These are phyloP conservation scores for Sebastes vulpes DNA, from an alignment of 2,797 vertebrate species.

Conservation along the genomic window DNA sequence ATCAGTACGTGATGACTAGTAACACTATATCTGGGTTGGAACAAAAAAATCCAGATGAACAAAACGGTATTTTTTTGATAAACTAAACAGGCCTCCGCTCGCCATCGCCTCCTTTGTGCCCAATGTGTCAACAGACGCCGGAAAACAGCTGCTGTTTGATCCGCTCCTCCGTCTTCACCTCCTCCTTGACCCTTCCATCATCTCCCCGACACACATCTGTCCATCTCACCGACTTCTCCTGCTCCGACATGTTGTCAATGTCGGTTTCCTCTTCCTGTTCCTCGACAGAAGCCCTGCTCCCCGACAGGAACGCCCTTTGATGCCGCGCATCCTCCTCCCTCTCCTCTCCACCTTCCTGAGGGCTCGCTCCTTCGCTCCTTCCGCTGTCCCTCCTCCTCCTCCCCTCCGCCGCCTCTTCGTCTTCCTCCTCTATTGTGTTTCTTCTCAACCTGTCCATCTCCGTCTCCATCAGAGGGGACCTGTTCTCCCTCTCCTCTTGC, in stretches of 20 bases:
- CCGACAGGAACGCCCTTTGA: slow-evolving; percentile 49
- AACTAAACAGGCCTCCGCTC: neutral
- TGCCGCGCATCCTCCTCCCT: slow-evolving; percentile 30
- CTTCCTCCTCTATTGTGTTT: slow-evolving; percentile 44
- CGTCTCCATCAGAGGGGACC: slow-evolving; percentile 68
- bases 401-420: slow-evolving; percentile 9
- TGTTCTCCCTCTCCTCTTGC: slow-evolving; percentile 70
- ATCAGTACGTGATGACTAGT: slow-evolving; percentile 20
- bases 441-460: slow-evolving; percentile 74
- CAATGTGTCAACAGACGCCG: slow-evolving; percentile 80
- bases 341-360: slow-evolving; percentile 45
- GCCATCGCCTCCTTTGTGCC: neutral
- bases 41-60: slow-evolving; percentile 12
- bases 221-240: slow-evolving; percentile 68
- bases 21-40: slow-evolving; percentile 25
- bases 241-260: slow-evolving; percentile 48
- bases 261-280: slow-evolving; percentile 72
- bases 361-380: slow-evolving; percentile 38
- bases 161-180: slow-evolving; percentile 60
- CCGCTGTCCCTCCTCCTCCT: slow-evolving; percentile 46
- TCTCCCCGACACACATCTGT: slow-evolving; percentile 68
- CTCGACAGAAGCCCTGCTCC: slow-evolving; percentile 45
- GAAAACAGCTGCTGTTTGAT: slow-evolving; percentile 82
- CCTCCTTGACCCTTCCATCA: slow-evolving; percentile 46
- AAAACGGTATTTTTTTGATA: neutral